A percentile compares a stretch with the other conserved stretches of the same genome.
phyloP scores from a whole-genome alignment of 2,888 invertebrate genomes.

The Acanthosepion lycidas region DNA sequence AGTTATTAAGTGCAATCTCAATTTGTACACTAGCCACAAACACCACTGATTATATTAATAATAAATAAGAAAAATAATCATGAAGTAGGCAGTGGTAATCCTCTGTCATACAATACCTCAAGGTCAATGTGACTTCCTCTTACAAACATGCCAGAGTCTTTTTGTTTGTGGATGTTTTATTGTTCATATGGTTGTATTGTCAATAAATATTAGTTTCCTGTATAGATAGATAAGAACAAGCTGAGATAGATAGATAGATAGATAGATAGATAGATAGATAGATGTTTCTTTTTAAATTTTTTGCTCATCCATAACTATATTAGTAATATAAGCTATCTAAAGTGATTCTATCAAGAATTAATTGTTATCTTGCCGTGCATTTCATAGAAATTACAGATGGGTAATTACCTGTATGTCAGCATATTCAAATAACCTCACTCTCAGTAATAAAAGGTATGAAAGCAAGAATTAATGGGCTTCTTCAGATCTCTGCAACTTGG shows the following conservation, averaged over 20 bases:
- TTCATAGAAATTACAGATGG: not conserved
- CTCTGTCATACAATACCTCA: too few species aligned
- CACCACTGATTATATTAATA: too few species aligned
- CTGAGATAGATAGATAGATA: not conserved
- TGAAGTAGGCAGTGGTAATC: too few species aligned
- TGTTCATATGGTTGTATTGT: too few species aligned
- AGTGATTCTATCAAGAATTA: not conserved
- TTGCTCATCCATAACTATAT: not conserved
- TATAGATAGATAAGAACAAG: not conserved
- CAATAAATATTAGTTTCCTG: not conserved
- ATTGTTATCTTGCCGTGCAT: not conserved
- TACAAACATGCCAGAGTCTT: too few species aligned
- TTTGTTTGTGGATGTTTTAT: too few species aligned
- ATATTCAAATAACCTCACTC: not conserved
- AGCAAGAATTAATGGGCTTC: not conserved
- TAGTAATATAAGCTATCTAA: not conserved
- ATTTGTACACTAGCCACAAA: too few species aligned
- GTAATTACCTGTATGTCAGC: not conserved
- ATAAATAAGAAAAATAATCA: too few species aligned
- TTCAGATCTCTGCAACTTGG: not conserved
- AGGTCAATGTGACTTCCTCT: too few species aligned
- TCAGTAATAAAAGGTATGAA: not conserved
- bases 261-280: not conserved
- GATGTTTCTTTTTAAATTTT: not conserved
- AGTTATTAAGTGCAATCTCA: too few species aligned